Conservation (phyloP, 2,113 vertebrate genomes). For the Todiramphus chloris region DNA sequence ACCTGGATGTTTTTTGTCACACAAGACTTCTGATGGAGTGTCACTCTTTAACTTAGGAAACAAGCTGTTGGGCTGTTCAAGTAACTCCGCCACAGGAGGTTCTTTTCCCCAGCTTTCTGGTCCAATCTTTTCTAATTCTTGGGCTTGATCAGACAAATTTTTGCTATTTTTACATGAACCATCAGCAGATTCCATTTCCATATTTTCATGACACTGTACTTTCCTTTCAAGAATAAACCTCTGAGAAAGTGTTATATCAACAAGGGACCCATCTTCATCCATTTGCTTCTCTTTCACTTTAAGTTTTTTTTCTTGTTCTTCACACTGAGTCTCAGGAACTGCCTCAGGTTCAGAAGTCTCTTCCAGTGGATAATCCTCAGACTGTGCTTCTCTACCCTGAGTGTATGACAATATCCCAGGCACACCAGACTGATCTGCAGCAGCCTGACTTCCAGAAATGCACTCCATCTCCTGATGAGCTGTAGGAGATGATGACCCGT, state of each 20-base stretch:
- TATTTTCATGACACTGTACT: conserved; percentile 24
- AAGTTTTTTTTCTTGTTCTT: conserved; percentile 41
- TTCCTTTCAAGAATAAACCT: conserved; percentile 44
- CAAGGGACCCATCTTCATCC: conserved; percentile 30
- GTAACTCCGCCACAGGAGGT: conserved; percentile 3
- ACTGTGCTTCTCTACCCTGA: conserved; percentile 46
- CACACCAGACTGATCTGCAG: conserved; percentile 43
- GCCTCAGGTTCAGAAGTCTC: conserved; percentile 59
- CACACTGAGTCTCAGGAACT: conserved; percentile 72
- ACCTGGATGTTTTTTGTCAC: background rate
- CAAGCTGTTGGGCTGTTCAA: conserved; percentile 17
- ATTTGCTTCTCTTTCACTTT: conserved; percentile 5
- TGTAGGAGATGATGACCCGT: background rate
- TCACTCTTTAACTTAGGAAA: conserved; percentile 21
- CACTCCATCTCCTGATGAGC: background rate
- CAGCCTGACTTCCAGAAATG: conserved; percentile 59
- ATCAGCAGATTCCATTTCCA: conserved; percentile 48
- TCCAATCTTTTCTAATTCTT: conserved; percentile 42
- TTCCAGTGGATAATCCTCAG: conserved; percentile 48
- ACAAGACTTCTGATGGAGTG: background rate
- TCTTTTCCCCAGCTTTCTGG: conserved; percentile 37
- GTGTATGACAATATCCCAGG: conserved; percentile 41
- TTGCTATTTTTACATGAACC: conserved; percentile 52
- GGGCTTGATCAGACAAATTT: conserved; percentile 25
- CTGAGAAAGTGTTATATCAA: conserved; percentile 19